phyloP scores from a whole-genome alignment of 2,113 vertebrate genomes.

The Malurus elegans region DNA sequence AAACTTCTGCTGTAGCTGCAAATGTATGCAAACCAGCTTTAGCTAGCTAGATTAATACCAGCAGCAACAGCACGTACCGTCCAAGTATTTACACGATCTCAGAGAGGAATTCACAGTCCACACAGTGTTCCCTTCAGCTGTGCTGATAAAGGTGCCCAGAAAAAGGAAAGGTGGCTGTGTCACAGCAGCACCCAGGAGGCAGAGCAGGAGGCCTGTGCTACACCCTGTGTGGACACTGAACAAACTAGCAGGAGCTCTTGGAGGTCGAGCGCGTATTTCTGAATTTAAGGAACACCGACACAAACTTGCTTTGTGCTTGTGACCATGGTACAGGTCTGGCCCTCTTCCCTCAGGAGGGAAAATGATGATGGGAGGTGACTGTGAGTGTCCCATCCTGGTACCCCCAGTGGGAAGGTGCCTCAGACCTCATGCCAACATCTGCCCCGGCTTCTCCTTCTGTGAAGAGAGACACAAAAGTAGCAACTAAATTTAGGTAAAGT shows the following conservation, averaged over 20 bases:
- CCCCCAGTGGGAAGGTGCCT: background rate
- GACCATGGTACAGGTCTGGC: fast-evolving
- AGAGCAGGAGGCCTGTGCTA: background rate
- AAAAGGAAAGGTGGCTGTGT: background rate
- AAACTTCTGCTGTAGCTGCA: background rate
- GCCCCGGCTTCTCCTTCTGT: background rate
- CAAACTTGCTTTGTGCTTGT: background rate
- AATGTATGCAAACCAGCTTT: background rate
- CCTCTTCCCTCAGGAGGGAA: background rate
- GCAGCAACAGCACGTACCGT: background rate
- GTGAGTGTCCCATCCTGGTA: background rate
- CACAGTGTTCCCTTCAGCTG: background rate
- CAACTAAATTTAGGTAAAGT: background rate
- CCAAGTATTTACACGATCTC: background rate
- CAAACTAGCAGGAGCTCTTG: background rate
- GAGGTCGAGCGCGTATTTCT: background rate
- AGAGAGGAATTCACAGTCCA: background rate
- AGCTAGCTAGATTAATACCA: background rate
- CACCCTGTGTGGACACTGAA: background rate
- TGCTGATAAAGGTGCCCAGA: background rate
- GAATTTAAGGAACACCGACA: background rate
- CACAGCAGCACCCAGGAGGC: background rate
- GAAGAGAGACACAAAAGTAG: background rate
- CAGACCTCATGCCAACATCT: background rate
- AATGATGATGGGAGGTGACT: background rate